Base-by-base conservation (phyloP, 2,888 invertebrate genomes). In the Sarcophaga rosellei region DNA sequence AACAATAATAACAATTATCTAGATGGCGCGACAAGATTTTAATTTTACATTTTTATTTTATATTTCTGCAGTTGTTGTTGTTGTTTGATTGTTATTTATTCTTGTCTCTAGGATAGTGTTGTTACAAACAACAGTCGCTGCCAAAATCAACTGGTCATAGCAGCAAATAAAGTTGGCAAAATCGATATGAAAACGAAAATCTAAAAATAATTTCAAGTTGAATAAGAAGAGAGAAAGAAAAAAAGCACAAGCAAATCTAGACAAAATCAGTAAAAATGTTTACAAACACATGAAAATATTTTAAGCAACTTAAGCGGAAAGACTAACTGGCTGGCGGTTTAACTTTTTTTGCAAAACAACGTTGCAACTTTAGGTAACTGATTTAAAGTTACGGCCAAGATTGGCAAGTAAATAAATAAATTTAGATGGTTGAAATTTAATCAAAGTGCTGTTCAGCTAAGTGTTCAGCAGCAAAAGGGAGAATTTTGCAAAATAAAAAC, bases 361-460 rank as follows among this genome's bases (percentile, higher is more conserved):
- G 53, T 12, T 12, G 15, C 17, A 53, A 17, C 53, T 53, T 53
- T 1, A 20, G 25, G 12, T 5, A 59, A 35, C 61, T n/a, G 72
- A 72, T n/a, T 70, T n/a, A 70, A 57, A 61, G 6, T 35, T 72
- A 44, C 47, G 59, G 72, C 59, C 44, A 72, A 72, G 72, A 72
- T 72, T 61, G 53, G 44, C 72, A 20, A 72, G 72, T 72, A 61
- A 72, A 72, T 72, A 59, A 72, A 72, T 72, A 72, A 72, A 61
- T 53, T 53, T 53, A 15, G 10, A 17, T 53, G 15, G 2, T 4
- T 1, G 5, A 53, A 53, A 53, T 12, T 53, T 53, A 17, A 17
- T 53, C 17, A 15, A 53, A 17, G 17, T 15, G 53, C 4, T 53
- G 35, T 35, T 10, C 35, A 10, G 35, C 35, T 8, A 10, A 35